Evolutionary conservation across 2,888 invertebrate species (phyloP).

Genomic region (Lasioglossum oenotherae): DNA sequence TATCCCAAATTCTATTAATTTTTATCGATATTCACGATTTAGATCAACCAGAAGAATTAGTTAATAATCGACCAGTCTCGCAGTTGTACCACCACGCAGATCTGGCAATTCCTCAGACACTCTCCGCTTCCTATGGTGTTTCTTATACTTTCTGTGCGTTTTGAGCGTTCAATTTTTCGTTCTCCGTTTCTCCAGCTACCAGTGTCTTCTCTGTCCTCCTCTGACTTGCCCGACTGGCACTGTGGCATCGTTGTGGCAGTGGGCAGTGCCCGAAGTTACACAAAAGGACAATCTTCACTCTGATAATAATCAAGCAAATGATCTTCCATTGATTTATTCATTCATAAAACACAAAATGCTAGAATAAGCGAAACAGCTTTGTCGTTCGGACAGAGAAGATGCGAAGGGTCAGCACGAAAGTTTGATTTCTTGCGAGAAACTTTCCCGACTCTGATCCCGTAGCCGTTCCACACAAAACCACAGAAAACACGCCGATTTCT

Average conservation of each 20-base stretch:
- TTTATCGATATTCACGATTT: too few relatives aligned
- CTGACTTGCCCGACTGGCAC: conserved; percentile 59
- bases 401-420: neutral
- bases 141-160: neutral
- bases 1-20: too few relatives aligned
- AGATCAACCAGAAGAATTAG: neutral
- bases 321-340: neutral
- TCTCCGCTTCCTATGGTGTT: conserved; percentile 17
- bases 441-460: neutral
- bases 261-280: conserved; percentile 54
- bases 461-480: conserved; percentile 30
- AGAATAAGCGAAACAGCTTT: neutral
- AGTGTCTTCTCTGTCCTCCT: conserved; percentile 30
- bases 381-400: neutral
- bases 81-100: neutral
- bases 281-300: conserved; percentile 48
- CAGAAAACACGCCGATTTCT: conserved; percentile 2
- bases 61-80: neutral
- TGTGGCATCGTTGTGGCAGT: conserved; percentile 62
- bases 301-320: neutral
- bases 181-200: conserved; percentile 6
- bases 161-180: conserved; percentile 7
- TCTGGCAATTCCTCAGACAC: neutral
- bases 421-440: neutral
- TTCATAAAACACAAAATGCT: neutral